Evolutionary conservation across 2,113 vertebrate genomes (phyloP).

Genomic region (Cyprinodon tularosa): DNA sequence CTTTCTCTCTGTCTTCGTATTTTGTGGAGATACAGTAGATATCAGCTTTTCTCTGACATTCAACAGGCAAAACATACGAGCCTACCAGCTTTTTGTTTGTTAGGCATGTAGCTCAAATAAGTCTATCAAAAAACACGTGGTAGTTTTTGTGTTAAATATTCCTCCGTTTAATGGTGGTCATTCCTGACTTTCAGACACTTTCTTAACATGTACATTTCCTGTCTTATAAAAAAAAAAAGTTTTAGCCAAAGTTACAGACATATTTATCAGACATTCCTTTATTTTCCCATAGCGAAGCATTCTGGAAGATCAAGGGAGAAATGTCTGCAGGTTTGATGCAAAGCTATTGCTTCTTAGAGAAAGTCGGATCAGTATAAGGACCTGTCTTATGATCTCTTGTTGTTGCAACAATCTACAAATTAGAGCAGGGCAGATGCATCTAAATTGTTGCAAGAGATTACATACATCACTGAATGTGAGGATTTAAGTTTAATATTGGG

Average conservation of each 20-base stretch:
- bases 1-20: conserved; percentile 53
- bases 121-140: conserved; percentile 20
- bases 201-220: conserved; percentile 18
- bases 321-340: background rate
- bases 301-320: background rate
- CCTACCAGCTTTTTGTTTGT: conserved; percentile 54
- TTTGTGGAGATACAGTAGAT: conserved; percentile 62
- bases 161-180: conserved; percentile 24
- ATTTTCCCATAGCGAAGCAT: background rate
- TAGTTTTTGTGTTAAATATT: conserved; percentile 41
- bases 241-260: conserved; percentile 15
- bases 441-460: conserved; percentile 56
- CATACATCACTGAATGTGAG: conserved; percentile 69
- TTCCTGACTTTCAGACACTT: conserved; percentile 26
- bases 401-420: background rate
- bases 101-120: conserved; percentile 45
- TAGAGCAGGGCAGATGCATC: conserved; percentile 40
- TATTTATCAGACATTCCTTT: conserved; percentile 3
- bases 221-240: background rate
- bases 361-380: background rate
- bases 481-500: conserved; percentile 56
- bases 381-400: background rate
- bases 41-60: conserved; percentile 44
- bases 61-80: conserved; percentile 21
- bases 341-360: background rate